phyloP scores from a whole-genome alignment of 2,888 invertebrate genomes.

The Agriopis aurantiaria region DNA sequence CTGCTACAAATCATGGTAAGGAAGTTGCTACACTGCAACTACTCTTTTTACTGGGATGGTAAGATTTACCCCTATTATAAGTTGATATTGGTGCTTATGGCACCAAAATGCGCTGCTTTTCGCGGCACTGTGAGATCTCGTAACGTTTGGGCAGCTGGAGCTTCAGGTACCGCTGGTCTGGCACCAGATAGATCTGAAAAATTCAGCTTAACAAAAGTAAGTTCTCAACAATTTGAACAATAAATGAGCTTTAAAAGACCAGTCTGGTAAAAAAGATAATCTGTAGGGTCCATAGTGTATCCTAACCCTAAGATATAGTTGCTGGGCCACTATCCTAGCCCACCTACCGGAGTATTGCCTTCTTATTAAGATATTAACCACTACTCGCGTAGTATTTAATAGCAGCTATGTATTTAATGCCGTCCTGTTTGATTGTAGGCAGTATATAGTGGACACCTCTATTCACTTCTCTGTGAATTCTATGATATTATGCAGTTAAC shows the following conservation, averaged over 20 bases:
- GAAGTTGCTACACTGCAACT: neutral
- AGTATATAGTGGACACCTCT: neutral
- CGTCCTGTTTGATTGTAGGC: slow-evolving; percentile 15
- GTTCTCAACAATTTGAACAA: no score
- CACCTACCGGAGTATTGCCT: slow-evolving; percentile 75
- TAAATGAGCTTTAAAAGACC: no score
- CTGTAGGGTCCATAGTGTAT: neutral
- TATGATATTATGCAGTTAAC: no score
- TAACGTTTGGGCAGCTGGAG: no score
- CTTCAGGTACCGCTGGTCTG: no score
- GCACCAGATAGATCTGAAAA: no score
- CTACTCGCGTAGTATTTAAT: slow-evolving; percentile 73
- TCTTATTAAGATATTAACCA: slow-evolving; percentile 84
- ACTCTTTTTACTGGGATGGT: neutral
- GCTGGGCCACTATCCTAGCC: slow-evolving; percentile 63
- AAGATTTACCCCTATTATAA: no score
- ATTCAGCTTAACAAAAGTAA: no score
- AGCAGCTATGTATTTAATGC: slow-evolving; percentile 39
- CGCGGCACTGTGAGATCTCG: no score
- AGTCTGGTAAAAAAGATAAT: neutral
- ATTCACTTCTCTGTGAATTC: no score
- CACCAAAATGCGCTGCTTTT: neutral
- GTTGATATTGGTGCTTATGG: neutral
- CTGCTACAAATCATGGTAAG: slow-evolving; percentile 11
- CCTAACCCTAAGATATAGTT: slow-evolving; percentile 37